Conservation (phyloP, 1,140 invertebrate genomes). For the Thaumetopoea pityocampa region DNA sequence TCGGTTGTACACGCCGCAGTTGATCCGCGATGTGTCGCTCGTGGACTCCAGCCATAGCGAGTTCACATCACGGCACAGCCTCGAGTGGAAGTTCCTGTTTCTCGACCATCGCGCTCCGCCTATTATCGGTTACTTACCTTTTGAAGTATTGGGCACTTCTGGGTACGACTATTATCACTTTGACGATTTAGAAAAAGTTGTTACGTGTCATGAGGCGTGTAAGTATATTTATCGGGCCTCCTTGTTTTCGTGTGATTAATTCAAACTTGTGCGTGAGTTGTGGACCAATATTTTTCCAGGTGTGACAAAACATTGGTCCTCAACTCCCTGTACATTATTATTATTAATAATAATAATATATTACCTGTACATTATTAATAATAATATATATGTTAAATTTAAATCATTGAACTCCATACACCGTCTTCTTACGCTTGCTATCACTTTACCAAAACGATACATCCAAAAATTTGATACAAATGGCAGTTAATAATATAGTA, state of each 20-base stretch:
- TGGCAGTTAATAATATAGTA: too few species aligned
- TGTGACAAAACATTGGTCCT: too few species aligned
- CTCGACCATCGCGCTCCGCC: constrained; percentile 94
- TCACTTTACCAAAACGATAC: too few species aligned
- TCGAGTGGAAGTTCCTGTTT: constrained; percentile 98
- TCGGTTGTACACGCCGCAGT: constrained; percentile 86
- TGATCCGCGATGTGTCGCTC: constrained; percentile 90
- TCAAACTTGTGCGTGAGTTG: background rate
- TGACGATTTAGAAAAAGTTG: constrained; percentile 93
- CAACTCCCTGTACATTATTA: too few species aligned
- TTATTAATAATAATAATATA: too few species aligned
- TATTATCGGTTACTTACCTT: constrained; percentile 95
- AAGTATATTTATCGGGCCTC: constrained; percentile 58
- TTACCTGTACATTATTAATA: too few species aligned
- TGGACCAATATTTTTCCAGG: too few species aligned
- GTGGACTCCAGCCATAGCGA: constrained; percentile 88
- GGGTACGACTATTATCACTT: constrained; percentile 97
- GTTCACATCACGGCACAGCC: constrained; percentile 94
- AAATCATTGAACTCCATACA: too few species aligned
- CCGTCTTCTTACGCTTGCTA: too few species aligned
- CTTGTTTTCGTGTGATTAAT: background rate
- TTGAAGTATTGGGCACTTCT: constrained; percentile 96
- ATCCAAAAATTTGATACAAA: too few species aligned
- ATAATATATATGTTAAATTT: too few species aligned
- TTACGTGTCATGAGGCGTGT: constrained; percentile 91